phyloP scores from a whole-genome alignment of 2,797 vertebrate species.

The Anabacerthia variegaticeps region DNA sequence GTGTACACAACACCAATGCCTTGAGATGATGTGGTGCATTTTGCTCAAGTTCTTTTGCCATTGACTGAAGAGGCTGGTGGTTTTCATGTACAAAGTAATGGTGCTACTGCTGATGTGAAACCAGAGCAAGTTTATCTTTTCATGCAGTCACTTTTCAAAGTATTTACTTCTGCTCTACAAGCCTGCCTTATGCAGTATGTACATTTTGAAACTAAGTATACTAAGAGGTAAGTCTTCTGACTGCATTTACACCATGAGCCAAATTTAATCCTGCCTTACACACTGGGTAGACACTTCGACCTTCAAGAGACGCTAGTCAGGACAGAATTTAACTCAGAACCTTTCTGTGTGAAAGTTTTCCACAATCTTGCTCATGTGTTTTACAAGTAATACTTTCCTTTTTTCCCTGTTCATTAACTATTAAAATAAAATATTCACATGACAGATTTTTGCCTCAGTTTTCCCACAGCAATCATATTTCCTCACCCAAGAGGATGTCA shows the following conservation, averaged over 20 bases:
- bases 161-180: background rate
- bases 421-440: conserved; percentile 68
- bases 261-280: conserved; percentile 9
- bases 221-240: background rate
- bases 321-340: background rate
- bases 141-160: background rate
- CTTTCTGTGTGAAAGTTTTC: conserved; percentile 33
- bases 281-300: background rate
- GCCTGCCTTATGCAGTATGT: background rate
- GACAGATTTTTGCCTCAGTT: conserved; percentile 68
- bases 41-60: background rate
- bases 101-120: background rate
- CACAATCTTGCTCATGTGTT: conserved; percentile 42
- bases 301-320: conserved; percentile 7
- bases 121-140: background rate
- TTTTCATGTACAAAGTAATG: background rate
- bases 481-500: conserved; percentile 59
- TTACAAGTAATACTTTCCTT: conserved; percentile 41
- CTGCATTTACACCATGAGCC: background rate
- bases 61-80: background rate
- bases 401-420: conserved; percentile 62
- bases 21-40: background rate
- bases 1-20: background rate
- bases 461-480: conserved; percentile 69
- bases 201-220: background rate